phyloP scores from a whole-genome alignment of 2,113 vertebrate species.

The Phalacrocorax brasilianus region DNA sequence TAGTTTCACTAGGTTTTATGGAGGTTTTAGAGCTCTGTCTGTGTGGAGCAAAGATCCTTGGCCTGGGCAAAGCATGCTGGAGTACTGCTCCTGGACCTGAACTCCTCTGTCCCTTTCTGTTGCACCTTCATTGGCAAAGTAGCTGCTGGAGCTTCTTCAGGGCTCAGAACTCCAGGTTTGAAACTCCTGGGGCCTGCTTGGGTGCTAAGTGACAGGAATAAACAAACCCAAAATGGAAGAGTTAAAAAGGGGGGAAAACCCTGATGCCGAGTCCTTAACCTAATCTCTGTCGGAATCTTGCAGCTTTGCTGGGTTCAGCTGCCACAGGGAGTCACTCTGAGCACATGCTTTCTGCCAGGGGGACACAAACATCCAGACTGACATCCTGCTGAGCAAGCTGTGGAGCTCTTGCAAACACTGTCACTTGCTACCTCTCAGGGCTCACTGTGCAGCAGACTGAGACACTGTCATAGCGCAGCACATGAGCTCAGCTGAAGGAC shows the following conservation, averaged over 20 bases:
- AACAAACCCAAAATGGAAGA: neutral
- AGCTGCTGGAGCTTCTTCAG: neutral
- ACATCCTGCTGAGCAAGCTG: neutral
- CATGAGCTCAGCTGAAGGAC: neutral
- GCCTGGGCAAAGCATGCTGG: neutral
- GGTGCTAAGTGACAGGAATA: neutral
- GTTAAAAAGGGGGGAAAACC: neutral
- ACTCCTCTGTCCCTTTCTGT: neutral
- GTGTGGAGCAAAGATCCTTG: neutral
- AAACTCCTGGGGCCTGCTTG: neutral
- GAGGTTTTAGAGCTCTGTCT: neutral
- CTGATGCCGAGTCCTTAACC: neutral
- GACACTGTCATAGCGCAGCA: neutral
- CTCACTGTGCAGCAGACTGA: neutral
- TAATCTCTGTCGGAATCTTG: neutral
- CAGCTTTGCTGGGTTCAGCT: neutral
- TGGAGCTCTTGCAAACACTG: neutral
- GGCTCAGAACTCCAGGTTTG: neutral
- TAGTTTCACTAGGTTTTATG: neutral
- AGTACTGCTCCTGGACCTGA: neutral
- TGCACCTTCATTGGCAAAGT: neutral
- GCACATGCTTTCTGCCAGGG: neutral
- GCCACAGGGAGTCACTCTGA: neutral
- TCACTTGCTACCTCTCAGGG: neutral
- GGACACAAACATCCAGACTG: fast-evolving